phyloP scores from a whole-genome alignment of 2,113 vertebrate species.

The Actenoides hombroni region DNA sequence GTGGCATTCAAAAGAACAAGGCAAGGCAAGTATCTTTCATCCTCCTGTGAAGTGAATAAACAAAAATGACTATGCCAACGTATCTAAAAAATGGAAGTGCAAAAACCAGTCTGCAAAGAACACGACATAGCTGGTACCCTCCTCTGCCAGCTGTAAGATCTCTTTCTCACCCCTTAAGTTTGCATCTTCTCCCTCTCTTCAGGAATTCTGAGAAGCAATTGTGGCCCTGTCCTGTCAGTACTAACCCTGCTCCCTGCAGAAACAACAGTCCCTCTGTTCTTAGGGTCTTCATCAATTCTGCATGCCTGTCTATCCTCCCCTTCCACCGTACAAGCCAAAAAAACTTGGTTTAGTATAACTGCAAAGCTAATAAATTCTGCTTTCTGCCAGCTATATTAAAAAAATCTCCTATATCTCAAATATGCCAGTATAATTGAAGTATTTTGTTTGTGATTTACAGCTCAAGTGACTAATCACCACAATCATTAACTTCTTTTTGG shows the following conservation, averaged over 20 bases:
- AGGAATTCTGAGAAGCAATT: neutral
- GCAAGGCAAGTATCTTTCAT: neutral
- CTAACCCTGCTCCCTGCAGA: neutral
- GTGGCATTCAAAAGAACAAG: neutral
- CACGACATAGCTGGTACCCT: neutral
- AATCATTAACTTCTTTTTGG: neutral
- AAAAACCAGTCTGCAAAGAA: neutral
- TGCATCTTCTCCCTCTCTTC: neutral
- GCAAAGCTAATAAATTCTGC: neutral
- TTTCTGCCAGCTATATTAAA: neutral
- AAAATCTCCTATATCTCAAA: neutral
- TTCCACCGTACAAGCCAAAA: neutral
- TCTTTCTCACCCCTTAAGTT: neutral
- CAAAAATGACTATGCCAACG: neutral
- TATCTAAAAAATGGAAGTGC: neutral
- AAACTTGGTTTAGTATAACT: neutral
- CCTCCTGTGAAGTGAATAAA: neutral
- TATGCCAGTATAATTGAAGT: neutral
- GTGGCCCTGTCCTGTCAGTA: neutral
- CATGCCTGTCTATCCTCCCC: neutral
- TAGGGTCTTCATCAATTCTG: neutral
- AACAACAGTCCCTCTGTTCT: neutral
- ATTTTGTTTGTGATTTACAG: slow-evolving; percentile 16
- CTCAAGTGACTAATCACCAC: slow-evolving; percentile 1
- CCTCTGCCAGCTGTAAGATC: neutral